A percentile compares a stretch with the other conserved stretches of the same genome.
Conservation (phyloP, 2,113 vertebrate species). For the Ranitomeya imitator region DNA sequence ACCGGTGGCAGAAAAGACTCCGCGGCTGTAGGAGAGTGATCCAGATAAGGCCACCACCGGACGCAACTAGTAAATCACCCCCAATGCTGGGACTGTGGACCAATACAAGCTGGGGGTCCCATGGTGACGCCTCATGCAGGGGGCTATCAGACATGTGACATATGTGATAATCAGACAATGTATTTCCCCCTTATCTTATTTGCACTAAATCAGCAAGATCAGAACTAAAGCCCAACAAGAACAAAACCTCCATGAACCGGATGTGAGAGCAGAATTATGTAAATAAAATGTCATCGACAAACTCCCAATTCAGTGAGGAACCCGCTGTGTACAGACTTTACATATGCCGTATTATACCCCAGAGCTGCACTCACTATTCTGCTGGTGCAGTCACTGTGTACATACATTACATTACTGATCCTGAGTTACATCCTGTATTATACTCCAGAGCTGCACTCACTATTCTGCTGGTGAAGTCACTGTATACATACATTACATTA, state of each 20-base stretch:
- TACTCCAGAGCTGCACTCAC: no score
- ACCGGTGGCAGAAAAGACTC: neutral
- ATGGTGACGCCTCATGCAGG: neutral
- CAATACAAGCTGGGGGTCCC: neutral
- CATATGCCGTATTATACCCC: neutral
- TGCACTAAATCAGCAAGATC: conserved; percentile 22
- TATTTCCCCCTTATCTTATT: neutral
- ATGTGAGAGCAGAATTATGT: conserved; percentile 29
- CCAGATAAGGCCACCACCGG: neutral
- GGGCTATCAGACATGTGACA: neutral
- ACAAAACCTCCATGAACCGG: neutral
- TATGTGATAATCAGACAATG: neutral
- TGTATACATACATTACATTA: no score
- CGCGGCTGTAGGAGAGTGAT: neutral
- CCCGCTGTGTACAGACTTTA: no score
- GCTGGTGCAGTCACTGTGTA: no score
- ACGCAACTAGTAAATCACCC: neutral
- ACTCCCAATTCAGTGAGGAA: no score
- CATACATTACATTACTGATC: no score
- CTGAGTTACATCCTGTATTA: no score
- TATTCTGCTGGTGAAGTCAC: no score
- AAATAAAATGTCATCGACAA: conserved; percentile 48
- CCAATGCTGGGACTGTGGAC: neutral
- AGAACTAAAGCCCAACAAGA: neutral
- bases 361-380: no score